Percentiles rank a stretch among this genome's conserved stretches.
Conservation (phyloP, 1,140 invertebrate genomes). For the Eufriesea mexicana region DNA sequence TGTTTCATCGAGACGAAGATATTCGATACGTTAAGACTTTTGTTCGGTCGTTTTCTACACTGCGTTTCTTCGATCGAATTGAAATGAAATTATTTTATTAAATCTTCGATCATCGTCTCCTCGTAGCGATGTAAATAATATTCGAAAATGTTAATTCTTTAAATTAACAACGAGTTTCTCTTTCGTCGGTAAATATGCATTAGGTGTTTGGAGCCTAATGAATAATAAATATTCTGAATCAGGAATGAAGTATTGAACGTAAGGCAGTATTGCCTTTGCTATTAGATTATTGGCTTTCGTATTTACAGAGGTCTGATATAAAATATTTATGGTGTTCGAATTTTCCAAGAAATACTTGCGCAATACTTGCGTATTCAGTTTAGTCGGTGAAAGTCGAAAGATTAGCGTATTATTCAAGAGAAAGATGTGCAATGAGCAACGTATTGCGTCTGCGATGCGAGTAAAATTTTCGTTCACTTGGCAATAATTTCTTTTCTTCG, state of each 20-base stretch:
- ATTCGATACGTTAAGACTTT: background rate
- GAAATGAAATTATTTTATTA: background rate
- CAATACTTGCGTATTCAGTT: background rate
- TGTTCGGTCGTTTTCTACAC: background rate
- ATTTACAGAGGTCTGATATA: conserved; percentile 56
- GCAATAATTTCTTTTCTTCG: background rate
- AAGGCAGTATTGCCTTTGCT: conserved; percentile 64
- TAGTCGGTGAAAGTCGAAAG: conserved; percentile 6
- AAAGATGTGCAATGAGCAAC: background rate
- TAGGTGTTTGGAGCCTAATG: conserved; percentile 45
- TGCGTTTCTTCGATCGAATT: background rate
- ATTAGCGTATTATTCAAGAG: conserved; percentile 15
- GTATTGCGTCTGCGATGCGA: conserved; percentile 1
- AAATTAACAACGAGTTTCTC: conserved; percentile 31
- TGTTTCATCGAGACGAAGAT: background rate
- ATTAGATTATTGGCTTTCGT: conserved; percentile 60
- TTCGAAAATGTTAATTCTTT: conserved; percentile 19
- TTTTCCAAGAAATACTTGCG: background rate
- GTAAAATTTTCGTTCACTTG: background rate
- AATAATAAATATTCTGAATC: conserved; percentile 59
- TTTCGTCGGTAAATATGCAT: conserved; percentile 37
- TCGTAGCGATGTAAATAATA: conserved; percentile 13
- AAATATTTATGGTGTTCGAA: conserved; percentile 19
- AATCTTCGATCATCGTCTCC: background rate
- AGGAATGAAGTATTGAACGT: conserved; percentile 62